Evolutionary conservation across 53 echinoderm and acorn worm genomes (phyloP), one percentile per base, ranked within the genome.

Genomic region (Patiria pectinifera): DNA sequence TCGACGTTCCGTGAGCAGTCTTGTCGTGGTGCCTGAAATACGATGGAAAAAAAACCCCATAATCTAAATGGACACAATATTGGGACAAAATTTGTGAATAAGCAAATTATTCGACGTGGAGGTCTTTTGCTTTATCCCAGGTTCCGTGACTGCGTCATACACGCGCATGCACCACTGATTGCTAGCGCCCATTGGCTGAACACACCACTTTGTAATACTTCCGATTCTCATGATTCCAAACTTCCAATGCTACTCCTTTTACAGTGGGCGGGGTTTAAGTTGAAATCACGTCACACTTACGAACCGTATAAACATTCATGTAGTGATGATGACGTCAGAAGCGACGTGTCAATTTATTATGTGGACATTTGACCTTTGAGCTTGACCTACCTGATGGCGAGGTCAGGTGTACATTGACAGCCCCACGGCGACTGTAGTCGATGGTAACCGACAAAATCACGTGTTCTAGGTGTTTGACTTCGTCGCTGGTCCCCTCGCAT

Each of bases 381-480:
- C 25, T 45, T 69, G 5, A 53, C 92, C 15, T 82, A 93, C 93
- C 93, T 4, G 93, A 87, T 71, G 89, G 82, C 15, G 94, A 94
- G 24, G 94, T 94, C 14, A 94, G 61, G 47, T 86, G 91, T 62
- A 94, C 78, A 48, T 92, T 88, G 44, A 94, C 74, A 59, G 91
- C 87, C 4, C 94, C 94, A 45, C 94, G 79, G 70, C 62, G 21
- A n/a, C 85, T 91, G 87, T 94, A 94, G 53, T 91, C 76, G 25
- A 86, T 79, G 69, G 91, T 87, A 15, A 94, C 72, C 69, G 80
- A 80, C 23, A 94, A 47, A 45, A 91, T 82, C 81, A 94, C 92
- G 49, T 94, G 94, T 70, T 94, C 94, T n/a, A 94, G 87, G 61
- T 91, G 82, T 24, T 18, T 92, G 7, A 94, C 94, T 62, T 89